Base-by-base conservation (phyloP, 2,888 invertebrate genomes). In the Stenurella melanura region DNA sequence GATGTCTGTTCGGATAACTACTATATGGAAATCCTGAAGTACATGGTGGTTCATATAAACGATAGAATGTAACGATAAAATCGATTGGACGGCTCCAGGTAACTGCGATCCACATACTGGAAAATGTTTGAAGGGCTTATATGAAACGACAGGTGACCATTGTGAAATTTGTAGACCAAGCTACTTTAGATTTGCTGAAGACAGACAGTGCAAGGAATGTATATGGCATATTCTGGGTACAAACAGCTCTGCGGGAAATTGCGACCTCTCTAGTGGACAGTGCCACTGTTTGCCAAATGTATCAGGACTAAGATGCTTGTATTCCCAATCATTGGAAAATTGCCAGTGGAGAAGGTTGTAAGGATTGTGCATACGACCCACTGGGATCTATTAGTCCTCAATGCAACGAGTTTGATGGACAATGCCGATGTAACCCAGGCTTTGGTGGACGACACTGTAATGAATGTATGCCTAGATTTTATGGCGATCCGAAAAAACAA, bases 231-330 rank as follows among this genome's bases (percentile, higher is more conserved):
- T 94, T 73, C 91, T 99, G 83, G 97, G 96, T 42, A 96, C 96
- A 0, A 95, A 98, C 87, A 92, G 92, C 74, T 92, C 93, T 0
- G 91, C 91, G 58, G 95, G 95, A 1, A 91, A 93, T 79, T 99
- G 99, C 88, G 93, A 97, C 86, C 93, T 93, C 60, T 92, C 93
- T 21, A 95, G 94, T 12, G 99, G 99, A 0, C 98, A 99, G 89
- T 99, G 99, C 88, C 96, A 96, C 3, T 99, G 99, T 89, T 92
- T 95, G 83, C 96, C 97, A 9, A 97, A 99, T 89, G 99, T 99
- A 0, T 92, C 94, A 85, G 99, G 99, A 0, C 90, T 93, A 76
- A 92, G 94, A 81, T 87, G 91, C 93, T 81, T 99, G 99, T 89
- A 94, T 94, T 56, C 92, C 93, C 78, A 96, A 98, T 88, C 96